phyloP scores from a whole-genome alignment of 1,140 invertebrate species.

The Littorina saxatilis region DNA sequence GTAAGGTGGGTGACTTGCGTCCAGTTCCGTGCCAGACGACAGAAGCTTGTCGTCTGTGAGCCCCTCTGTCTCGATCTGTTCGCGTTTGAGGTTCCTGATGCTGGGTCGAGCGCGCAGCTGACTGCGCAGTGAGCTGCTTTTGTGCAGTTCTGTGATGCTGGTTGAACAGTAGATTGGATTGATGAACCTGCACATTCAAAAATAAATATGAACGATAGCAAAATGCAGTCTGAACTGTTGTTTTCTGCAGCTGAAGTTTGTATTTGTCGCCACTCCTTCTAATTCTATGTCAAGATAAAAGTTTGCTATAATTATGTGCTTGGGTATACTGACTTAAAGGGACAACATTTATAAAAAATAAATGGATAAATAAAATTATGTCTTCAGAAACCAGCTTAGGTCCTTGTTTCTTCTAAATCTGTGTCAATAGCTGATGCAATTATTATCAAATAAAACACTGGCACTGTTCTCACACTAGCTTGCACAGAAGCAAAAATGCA shows the following conservation, averaged over 20 bases:
- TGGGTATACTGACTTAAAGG: no score
- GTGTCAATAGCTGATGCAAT: no score
- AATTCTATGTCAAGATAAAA: no score
- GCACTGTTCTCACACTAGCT: no score
- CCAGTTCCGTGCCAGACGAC: constrained; percentile 26
- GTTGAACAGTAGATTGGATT: constrained; percentile 61
- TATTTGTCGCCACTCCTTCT: no score
- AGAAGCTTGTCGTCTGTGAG: constrained; percentile 20
- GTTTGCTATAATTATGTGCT: no score
- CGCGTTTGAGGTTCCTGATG: constrained; percentile 38
- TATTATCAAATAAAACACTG: no score
- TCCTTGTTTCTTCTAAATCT: no score
- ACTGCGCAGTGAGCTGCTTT: constrained; percentile 40
- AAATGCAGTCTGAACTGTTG: background rate
- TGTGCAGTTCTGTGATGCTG: constrained; percentile 41
- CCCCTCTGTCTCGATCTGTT: constrained; percentile 31
- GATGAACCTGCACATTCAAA: constrained; percentile 57
- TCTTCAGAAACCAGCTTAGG: no score
- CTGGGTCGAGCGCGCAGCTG: constrained; percentile 34
- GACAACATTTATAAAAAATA: no score
- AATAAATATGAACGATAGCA: background rate
- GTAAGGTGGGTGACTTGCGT: background rate
- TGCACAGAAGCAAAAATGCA: no score
- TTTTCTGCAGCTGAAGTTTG: background rate
- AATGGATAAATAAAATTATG: no score